Evolutionary conservation across 1,140 invertebrate species (phyloP).

Genomic region (Trachelipus rathkii): DNA sequence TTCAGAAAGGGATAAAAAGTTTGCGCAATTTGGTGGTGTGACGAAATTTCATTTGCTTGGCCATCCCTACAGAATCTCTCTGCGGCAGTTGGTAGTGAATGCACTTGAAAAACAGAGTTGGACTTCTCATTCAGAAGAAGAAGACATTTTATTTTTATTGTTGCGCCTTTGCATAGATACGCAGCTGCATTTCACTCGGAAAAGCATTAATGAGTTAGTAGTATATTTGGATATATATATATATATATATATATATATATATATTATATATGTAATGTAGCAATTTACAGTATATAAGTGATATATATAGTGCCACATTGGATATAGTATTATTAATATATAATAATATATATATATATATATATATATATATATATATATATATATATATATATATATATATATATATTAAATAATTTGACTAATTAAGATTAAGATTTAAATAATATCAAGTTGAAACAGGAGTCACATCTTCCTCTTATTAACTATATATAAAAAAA

Average conservation of each 20-base stretch:
- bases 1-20: not conserved
- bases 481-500: no score
- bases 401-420: no score
- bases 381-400: no score
- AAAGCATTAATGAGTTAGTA: not conserved
- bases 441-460: no score
- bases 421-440: no score
- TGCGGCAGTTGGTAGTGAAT: not conserved
- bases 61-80: not conserved
- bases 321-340: no score
- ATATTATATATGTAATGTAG: no score
- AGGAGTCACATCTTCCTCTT: no score
- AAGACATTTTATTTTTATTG: conserved; percentile 2
- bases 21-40: conserved; percentile 1
- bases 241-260: conserved; percentile 5
- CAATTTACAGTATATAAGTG: no score
- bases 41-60: not conserved
- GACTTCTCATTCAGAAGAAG: not conserved
- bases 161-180: not conserved
- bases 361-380: no score
- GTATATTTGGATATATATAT: not conserved
- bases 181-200: not conserved
- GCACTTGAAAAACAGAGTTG: conserved; percentile 2
- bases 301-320: no score
- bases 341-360: no score